Evolutionary conservation across 2,113 vertebrate species (phyloP).

Genomic region (Nipponia nippon): DNA sequence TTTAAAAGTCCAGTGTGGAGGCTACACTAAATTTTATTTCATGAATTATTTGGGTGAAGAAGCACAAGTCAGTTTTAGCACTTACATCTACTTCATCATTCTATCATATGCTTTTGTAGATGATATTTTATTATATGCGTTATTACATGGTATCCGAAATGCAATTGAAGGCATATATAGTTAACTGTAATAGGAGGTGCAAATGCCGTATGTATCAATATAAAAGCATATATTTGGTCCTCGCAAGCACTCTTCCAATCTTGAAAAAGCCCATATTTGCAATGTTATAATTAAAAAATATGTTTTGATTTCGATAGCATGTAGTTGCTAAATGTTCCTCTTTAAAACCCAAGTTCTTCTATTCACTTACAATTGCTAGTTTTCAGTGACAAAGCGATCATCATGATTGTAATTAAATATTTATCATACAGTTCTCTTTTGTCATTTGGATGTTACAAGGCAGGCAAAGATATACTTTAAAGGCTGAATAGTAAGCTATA

Average conservation of each 20-base stretch:
- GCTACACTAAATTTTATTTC: background rate
- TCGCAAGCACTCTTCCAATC: background rate
- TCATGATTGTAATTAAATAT: slow-evolving; percentile 57
- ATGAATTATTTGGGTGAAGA: background rate
- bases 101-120: background rate
- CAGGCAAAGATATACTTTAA: slow-evolving; percentile 55
- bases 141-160: background rate
- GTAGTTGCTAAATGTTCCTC: background rate
- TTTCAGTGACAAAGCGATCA: slow-evolving; percentile 24
- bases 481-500: slow-evolving; percentile 61
- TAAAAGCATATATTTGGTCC: background rate
- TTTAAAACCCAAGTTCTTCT: background rate
- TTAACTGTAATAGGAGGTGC: background rate
- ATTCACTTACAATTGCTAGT: slow-evolving; percentile 12
- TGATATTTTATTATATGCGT: rapidly evolving
- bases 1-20: background rate
- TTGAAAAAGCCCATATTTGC: background rate
- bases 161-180: background rate
- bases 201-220: background rate
- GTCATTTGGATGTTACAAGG: slow-evolving; percentile 55
- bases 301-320: background rate
- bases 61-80: background rate
- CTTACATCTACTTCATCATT: background rate
- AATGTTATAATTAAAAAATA: background rate
- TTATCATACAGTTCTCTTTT: slow-evolving; percentile 50